A percentile compares a stretch with the other conserved stretches of the same genome.
Evolutionary conservation across 2,797 vertebrate genomes (phyloP).

Genomic region (Melanotaenia parkinsoni): DNA sequence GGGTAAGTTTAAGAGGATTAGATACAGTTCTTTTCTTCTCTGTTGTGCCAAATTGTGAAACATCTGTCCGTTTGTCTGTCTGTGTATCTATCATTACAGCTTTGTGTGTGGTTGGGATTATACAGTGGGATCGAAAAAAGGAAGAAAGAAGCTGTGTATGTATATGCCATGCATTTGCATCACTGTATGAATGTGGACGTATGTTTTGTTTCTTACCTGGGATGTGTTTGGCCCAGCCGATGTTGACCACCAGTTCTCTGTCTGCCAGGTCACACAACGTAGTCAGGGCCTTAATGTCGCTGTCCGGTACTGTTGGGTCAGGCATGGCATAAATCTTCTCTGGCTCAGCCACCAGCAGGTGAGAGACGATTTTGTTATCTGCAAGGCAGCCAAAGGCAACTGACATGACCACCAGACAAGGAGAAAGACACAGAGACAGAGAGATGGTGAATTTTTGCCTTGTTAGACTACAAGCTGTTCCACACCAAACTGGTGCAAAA

Average conservation of each 20-base stretch:
- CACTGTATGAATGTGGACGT: slow-evolving; percentile 7
- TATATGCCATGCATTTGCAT: neutral
- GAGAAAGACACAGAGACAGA: slow-evolving; percentile 84
- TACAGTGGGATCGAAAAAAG: neutral
- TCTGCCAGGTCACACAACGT: slow-evolving; percentile 98
- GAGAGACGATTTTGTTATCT: slow-evolving; percentile 99
- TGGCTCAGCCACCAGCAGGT: slow-evolving; percentile 98
- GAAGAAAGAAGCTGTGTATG: neutral
- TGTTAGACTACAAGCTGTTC: slow-evolving; percentile 57
- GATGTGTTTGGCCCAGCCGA: slow-evolving; percentile 99
- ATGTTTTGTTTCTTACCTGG: slow-evolving; percentile 87
- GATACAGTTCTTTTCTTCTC: slow-evolving; percentile 16
- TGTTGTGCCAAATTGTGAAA: neutral
- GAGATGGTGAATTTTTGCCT: slow-evolving; percentile 73
- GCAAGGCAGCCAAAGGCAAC: slow-evolving; percentile 91
- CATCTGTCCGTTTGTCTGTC: neutral
- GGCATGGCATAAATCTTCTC: slow-evolving; percentile 99
- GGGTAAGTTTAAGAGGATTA: slow-evolving; percentile 42
- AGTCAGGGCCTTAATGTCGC: slow-evolving; percentile 98
- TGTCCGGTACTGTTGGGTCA: slow-evolving; percentile 97
- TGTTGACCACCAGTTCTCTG: slow-evolving; percentile 97
- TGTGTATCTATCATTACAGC: neutral
- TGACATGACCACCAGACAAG: slow-evolving; percentile 87
- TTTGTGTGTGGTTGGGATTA: neutral
- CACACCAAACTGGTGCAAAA: slow-evolving; percentile 60